phyloP scores from a whole-genome alignment of 2,113 vertebrate species.

The Coturnix japonica region DNA sequence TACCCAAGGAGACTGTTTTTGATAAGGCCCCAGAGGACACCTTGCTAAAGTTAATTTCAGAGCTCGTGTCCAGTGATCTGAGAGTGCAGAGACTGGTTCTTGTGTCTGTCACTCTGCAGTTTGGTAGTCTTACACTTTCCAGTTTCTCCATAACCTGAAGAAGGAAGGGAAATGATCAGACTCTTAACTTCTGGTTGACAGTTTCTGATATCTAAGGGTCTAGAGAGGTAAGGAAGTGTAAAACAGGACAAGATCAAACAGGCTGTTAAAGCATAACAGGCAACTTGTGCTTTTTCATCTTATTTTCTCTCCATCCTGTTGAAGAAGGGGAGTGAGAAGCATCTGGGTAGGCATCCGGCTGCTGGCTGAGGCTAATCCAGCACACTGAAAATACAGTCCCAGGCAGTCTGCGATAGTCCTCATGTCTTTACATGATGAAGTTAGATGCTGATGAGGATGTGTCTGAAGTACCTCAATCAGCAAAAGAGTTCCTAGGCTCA shows the following conservation, averaged over 20 bases:
- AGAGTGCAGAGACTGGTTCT: neutral
- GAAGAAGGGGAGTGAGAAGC: neutral
- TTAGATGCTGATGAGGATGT: accelerated
- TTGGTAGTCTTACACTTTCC: neutral
- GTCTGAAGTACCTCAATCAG: neutral
- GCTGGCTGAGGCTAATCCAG: neutral
- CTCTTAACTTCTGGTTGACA: neutral
- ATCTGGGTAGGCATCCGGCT: neutral
- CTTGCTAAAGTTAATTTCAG: neutral
- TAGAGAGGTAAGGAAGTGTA: neutral
- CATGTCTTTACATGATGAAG: neutral
- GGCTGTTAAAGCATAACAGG: neutral
- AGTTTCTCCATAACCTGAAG: neutral
- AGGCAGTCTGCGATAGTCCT: neutral
- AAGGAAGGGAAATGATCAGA: neutral
- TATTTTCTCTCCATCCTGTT: neutral
- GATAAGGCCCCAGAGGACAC: neutral
- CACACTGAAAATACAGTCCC: neutral
- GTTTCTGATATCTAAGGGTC: neutral
- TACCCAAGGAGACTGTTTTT: neutral
- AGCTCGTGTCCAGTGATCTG: neutral
- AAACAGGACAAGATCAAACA: neutral
- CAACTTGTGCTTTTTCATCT: neutral
- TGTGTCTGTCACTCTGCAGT: neutral
- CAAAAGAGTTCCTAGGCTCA: neutral